Evolutionary conservation across 2,113 vertebrate species (phyloP).

Genomic region (Corythornis cristatus): DNA sequence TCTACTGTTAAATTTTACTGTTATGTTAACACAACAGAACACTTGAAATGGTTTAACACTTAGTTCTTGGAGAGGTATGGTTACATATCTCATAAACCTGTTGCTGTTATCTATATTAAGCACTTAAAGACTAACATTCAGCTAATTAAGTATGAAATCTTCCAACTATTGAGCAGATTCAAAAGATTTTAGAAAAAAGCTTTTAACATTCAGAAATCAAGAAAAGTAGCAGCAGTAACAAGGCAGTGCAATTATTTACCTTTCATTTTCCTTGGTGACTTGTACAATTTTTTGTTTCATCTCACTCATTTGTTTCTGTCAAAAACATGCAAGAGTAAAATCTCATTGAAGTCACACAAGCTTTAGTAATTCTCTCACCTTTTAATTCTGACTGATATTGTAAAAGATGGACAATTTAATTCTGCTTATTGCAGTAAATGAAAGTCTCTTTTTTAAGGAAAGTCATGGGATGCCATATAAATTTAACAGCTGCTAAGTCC

Average conservation of each 20-base stretch:
- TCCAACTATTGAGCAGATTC: background rate
- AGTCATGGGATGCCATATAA: background rate
- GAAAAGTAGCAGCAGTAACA: background rate
- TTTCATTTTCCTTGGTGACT: conserved; percentile 91
- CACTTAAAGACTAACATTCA: background rate
- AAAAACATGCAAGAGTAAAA: background rate
- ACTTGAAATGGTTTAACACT: background rate
- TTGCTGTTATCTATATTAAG: background rate
- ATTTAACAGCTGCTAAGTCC: background rate
- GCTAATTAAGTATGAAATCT: background rate
- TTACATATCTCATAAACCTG: background rate
- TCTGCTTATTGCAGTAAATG: background rate
- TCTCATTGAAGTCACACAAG: background rate
- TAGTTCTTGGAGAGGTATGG: background rate
- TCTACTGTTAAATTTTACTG: background rate
- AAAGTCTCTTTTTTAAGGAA: background rate
- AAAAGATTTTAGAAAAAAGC: background rate
- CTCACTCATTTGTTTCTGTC: conserved; percentile 82
- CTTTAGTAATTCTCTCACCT: background rate
- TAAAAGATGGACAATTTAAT: background rate
- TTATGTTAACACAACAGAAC: background rate
- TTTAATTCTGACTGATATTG: background rate
- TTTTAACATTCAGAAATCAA: background rate
- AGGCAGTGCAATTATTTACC: conserved; percentile 71
- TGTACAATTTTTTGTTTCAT: conserved; percentile 85